A percentile compares a stretch with the other conserved stretches of the same genome.
Conservation (phyloP, 1,140 invertebrate species). For the Riptortus pedestris region DNA sequence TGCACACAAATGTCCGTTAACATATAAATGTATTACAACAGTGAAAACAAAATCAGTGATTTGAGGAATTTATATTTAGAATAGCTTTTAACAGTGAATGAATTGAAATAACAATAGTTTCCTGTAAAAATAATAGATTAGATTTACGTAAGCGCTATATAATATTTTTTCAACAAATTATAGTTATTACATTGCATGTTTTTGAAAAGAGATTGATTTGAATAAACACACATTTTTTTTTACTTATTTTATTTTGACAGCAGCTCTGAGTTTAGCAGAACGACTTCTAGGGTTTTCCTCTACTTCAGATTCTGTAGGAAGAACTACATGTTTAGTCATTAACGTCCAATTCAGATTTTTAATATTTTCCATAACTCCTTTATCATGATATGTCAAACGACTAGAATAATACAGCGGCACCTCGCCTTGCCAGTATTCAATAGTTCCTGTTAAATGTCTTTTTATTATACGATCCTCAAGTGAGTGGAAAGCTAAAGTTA, state of each 20-base stretch:
- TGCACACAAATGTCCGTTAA: too few relatives aligned
- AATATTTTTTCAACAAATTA: too few relatives aligned
- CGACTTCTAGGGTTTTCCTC: slow-evolving; percentile 67
- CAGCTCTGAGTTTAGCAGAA: slow-evolving; percentile 79
- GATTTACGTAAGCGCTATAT: too few relatives aligned
- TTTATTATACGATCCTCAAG: slow-evolving; percentile 93
- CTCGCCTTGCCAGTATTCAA: slow-evolving; percentile 49
- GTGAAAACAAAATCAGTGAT: too few relatives aligned
- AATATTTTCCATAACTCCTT: slow-evolving; percentile 48
- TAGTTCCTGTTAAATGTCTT: slow-evolving; percentile 55
- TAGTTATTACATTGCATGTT: too few relatives aligned
- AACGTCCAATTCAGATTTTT: slow-evolving; percentile 59
- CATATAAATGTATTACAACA: too few relatives aligned
- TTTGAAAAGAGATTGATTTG: too few relatives aligned
- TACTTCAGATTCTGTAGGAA: slow-evolving; percentile 61
- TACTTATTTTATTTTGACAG: slow-evolving; percentile 56
- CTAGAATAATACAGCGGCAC: slow-evolving; percentile 55
- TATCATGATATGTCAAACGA: slow-evolving; percentile 39
- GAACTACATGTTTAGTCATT: slow-evolving; percentile 69
- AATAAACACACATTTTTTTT: too few relatives aligned
- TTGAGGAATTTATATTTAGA: too few relatives aligned
- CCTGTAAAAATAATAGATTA: too few relatives aligned
- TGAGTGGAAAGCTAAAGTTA: slow-evolving; percentile 83
- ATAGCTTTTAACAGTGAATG: too few relatives aligned
- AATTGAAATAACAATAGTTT: too few relatives aligned